Evolutionary conservation across 2,888 invertebrate genomes (phyloP).

Genomic region (Sphaeridia pumilis): DNA sequence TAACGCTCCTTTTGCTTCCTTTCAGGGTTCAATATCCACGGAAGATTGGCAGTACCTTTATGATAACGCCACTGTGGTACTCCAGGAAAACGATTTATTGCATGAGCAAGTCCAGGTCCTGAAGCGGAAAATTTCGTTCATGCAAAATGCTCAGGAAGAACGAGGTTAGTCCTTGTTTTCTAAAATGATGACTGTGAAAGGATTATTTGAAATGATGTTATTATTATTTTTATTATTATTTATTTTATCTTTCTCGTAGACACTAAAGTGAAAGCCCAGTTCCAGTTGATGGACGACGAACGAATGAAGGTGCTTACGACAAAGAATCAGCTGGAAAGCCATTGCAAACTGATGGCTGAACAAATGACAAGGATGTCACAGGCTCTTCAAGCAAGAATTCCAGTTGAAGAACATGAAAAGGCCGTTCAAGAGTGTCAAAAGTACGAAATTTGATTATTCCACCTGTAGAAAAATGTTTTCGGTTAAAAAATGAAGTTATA

Average conservation of each 20-base stretch:
- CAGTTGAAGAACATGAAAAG: conserved; percentile 29
- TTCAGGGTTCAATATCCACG: conserved; percentile 29
- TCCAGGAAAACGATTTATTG: conserved; percentile 34
- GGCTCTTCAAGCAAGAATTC: conserved; percentile 23
- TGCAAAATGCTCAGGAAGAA: conserved; percentile 22
- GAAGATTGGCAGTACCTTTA: conserved; percentile 32
- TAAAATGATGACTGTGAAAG: no score
- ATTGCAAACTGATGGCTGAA: conserved; percentile 21
- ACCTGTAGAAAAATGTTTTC: no score
- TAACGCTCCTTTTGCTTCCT: no score
- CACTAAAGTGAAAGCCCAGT: conserved; percentile 15
- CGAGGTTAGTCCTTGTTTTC: no score
- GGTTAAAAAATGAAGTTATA: neutral
- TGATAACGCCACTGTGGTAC: conserved; percentile 27
- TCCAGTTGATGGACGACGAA: conserved; percentile 25
- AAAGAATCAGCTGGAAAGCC: conserved; percentile 21
- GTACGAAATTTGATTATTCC: conserved; percentile 10
- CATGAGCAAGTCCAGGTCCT: conserved; percentile 22
- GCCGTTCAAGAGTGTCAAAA: conserved; percentile 27
- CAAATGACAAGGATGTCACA: conserved; percentile 23
- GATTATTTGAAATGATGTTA: no score
- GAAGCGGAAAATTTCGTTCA: conserved; percentile 17
- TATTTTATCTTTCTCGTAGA: no score
- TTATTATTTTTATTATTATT: no score
- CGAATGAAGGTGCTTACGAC: conserved; percentile 13